Base-by-base conservation (phyloP, 2,888 invertebrate species). In the Phasia obesa region DNA sequence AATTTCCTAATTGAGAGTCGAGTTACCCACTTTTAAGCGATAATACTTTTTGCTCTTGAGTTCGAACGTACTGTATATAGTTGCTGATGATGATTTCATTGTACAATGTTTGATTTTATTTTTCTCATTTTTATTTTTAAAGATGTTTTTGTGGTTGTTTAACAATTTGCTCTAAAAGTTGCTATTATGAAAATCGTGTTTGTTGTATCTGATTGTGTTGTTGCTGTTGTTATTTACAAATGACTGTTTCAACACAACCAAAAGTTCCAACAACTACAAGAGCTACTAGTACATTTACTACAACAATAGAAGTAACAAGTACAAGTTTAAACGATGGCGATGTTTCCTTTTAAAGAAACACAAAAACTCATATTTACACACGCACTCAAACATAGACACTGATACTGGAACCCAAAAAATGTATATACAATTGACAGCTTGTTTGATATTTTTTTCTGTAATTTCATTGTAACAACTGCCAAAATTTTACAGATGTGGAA, bases 161-260 rank as follows among this genome's bases (percentile, higher is more conserved):
- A 78, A 70, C 78, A 82, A 82, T 82, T 82, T 82, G 82, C 82
- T 78, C 77, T 82, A 82, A 82, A 82, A 69, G 82, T 74, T 82
- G 69, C 78, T 74, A 82, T 78, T 82, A 78, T 69, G 62, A 74
- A 65, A 82, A 74, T 82, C 82, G 82, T 78, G 78, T 78, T 70
- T 64, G 64, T 44, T 82, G 74, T 78, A 78, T 70, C 71, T 70
- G 78, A 78, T 82, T 42, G n/a, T n/a, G n/a, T n/a, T n/a, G n/a
- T n/a, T n/a, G n/a, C n/a, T n/a, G n/a, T n/a, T n/a, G n/a, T n/a
- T n/a, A n/a, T n/a, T n/a, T n/a, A n/a, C 38, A 70, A 62, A 82
- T 78, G 57, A 59, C 64, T 78, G 55, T 62, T 78, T 62, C 55
- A 57, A n/a, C 67, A 77, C 70, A 62, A 70, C 23, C n/a, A 35